Evolutionary conservation across 2,113 vertebrate genomes (phyloP).

Genomic region (Phocoena sinus): DNA sequence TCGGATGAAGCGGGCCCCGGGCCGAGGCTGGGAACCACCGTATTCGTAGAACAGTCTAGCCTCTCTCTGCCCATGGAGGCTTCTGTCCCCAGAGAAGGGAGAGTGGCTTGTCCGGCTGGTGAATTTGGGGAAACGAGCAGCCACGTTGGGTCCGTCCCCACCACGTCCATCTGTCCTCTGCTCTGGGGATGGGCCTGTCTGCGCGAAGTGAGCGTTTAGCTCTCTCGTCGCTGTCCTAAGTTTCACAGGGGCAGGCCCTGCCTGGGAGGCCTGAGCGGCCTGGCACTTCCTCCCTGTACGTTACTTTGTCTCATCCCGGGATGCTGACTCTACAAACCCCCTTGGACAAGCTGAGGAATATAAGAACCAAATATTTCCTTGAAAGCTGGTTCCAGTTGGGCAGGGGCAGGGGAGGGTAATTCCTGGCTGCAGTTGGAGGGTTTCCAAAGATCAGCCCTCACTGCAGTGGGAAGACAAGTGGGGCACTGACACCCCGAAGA

Average conservation of each 20-base stretch:
- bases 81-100: background rate
- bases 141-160: background rate
- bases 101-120: background rate
- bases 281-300: background rate
- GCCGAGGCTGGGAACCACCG: background rate
- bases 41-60: background rate
- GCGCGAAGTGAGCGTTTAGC: background rate
- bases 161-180: background rate
- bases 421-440: background rate
- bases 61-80: background rate
- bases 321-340: background rate
- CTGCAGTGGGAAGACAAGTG: fast-evolving
- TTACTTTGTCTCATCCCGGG: background rate
- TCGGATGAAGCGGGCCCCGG: fast-evolving
- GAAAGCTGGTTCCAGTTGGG: background rate
- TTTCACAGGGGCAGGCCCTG: no score
- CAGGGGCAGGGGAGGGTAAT: background rate
- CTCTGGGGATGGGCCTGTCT: background rate
- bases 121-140: background rate
- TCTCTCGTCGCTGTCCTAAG: background rate
- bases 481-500: background rate
- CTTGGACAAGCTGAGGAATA: background rate
- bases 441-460: fast-evolving
- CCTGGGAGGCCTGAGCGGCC: background rate
- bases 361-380: no score